These are phyloP conservation scores for Saguinus imperator DNA, from an alignment of 2,113 vertebrate species.

Conservation along the genomic window DNA sequence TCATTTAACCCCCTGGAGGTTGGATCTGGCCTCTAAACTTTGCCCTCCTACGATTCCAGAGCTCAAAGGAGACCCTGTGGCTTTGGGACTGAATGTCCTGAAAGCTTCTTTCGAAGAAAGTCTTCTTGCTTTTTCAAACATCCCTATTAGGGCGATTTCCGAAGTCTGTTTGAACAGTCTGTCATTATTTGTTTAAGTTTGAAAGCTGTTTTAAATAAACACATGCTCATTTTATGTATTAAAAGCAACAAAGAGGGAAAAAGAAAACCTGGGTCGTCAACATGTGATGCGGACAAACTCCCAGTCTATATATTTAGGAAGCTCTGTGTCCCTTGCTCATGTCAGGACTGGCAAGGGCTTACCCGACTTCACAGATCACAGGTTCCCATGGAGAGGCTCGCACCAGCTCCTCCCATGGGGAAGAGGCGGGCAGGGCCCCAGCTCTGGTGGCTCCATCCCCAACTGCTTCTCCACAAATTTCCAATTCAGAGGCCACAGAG, in stretches of 20 bases:
- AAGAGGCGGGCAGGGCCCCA: background rate
- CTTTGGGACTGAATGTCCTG: slow-evolving; percentile 73
- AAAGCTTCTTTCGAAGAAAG: slow-evolving; percentile 73
- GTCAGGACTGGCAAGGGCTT: background rate
- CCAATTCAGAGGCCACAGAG: background rate
- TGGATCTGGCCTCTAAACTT: background rate
- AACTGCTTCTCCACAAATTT: background rate
- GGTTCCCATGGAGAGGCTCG: background rate
- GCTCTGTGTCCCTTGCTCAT: background rate
- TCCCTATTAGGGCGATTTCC: slow-evolving; percentile 85
- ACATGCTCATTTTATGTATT: slow-evolving; percentile 84
- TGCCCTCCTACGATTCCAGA: slow-evolving; percentile 60
- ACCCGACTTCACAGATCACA: fast-evolving
- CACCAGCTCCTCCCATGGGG: background rate
- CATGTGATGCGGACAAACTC: background rate
- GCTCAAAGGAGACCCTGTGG: slow-evolving; percentile 68
- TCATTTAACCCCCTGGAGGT: background rate
- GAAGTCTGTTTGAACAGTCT: slow-evolving; percentile 88
- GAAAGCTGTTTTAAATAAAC: slow-evolving; percentile 87
- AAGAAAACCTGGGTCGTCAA: slow-evolving; percentile 23
- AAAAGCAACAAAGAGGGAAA: slow-evolving; percentile 72
- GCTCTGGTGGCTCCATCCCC: background rate
- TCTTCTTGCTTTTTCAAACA: slow-evolving; percentile 84
- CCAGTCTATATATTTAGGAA: background rate
- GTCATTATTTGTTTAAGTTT: slow-evolving; percentile 87